Evolutionary conservation across 2,113 vertebrate genomes (phyloP).

Genomic region (Octodon degus): DNA sequence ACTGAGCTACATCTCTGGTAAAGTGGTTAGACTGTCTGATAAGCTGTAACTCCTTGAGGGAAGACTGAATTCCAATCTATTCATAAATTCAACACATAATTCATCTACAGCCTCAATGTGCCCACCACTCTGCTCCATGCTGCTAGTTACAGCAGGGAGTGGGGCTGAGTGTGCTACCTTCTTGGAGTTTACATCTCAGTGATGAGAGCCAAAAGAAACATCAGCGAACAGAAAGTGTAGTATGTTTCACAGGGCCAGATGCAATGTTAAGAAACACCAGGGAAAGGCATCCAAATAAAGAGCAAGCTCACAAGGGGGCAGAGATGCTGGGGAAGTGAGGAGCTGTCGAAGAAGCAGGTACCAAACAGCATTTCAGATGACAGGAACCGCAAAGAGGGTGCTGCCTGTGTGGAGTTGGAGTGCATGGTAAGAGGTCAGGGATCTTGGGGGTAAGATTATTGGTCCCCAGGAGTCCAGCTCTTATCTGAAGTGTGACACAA

Average conservation of each 20-base stretch:
- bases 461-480: background rate
- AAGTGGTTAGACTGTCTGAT: background rate
- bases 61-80: background rate
- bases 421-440: background rate
- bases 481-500: background rate
- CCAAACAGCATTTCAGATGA: background rate
- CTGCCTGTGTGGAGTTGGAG: fast-evolving
- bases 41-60: background rate
- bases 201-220: background rate
- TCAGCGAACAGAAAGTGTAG: background rate
- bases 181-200: background rate
- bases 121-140: too few species aligned
- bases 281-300: background rate
- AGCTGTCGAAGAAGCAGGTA: fast-evolving
- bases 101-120: too few species aligned
- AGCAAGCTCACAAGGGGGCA: too few species aligned
- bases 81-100: background rate
- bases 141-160: fast-evolving
- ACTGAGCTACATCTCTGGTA: too few species aligned
- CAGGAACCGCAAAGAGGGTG: background rate
- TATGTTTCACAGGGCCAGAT: fast-evolving
- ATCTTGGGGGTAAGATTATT: background rate
- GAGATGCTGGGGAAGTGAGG: background rate
- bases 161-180: background rate
- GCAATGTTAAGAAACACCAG: background rate